Percentiles rank a stretch among this genome's conserved stretches.
phyloP scores from a whole-genome alignment of 2,888 invertebrate genomes.

The Cryptus viduatorius region DNA sequence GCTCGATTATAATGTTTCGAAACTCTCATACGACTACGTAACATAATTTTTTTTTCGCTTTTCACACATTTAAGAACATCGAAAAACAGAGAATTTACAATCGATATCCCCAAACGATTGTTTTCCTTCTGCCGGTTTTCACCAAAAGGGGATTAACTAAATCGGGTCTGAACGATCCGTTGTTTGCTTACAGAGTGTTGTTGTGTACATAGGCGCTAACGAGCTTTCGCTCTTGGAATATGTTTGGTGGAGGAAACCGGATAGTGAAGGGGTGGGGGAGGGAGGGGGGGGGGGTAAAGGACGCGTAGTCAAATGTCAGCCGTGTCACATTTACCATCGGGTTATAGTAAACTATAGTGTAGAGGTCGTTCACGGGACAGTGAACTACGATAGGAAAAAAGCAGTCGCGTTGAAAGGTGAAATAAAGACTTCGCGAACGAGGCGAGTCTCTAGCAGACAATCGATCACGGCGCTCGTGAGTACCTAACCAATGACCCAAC shows the following conservation, averaged over 20 bases:
- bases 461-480: neutral
- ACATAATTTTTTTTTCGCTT: neutral
- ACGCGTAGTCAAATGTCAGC: slow-evolving; percentile 27
- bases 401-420: neutral
- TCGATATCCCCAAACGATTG: slow-evolving; percentile 68
- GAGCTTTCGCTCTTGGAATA: slow-evolving; percentile 72
- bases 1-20: slow-evolving; percentile 14
- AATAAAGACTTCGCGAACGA: neutral
- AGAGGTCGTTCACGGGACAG: slow-evolving; percentile 7
- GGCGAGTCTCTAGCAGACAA: neutral
- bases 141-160: slow-evolving; percentile 76
- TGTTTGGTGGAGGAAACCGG: slow-evolving; percentile 61
- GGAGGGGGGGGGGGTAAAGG: neutral
- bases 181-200: slow-evolving; percentile 72
- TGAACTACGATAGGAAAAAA: neutral
- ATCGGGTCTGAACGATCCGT: slow-evolving; percentile 76
- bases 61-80: neutral
- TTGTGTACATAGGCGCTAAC: slow-evolving; percentile 71
- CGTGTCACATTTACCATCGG: slow-evolving; percentile 18
- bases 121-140: slow-evolving; percentile 72
- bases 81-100: slow-evolving; percentile 58
- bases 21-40: neutral
- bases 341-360: neutral
- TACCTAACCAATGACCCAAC: too few relatives aligned
- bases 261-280: neutral